Evolutionary conservation across 2,797 vertebrate genomes (phyloP).

Genomic region (Phalanger gymnotis): DNA sequence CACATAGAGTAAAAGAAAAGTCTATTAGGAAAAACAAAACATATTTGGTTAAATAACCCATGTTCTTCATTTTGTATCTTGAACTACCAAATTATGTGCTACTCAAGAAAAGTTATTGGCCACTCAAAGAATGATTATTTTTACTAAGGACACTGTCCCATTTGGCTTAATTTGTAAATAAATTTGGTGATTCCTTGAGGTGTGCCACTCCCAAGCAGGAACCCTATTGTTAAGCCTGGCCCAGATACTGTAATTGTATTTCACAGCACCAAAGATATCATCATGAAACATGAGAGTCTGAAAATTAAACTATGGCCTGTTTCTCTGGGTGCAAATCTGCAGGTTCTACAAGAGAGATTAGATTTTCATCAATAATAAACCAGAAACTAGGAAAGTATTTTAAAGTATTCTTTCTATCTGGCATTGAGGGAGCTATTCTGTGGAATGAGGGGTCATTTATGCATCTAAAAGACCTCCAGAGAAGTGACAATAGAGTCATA

Average conservation of each 20-base stretch:
- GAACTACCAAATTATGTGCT: background rate
- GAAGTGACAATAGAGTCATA: background rate
- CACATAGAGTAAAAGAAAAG: constrained; percentile 59
- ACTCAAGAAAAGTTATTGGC: constrained; percentile 16
- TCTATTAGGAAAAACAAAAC: constrained; percentile 41
- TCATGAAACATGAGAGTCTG: background rate
- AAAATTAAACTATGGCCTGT: background rate
- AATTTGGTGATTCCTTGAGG: background rate
- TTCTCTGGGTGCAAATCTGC: background rate
- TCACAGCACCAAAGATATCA: background rate
- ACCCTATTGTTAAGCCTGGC: background rate
- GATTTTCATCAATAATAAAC: constrained; percentile 11
- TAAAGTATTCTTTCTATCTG: constrained; percentile 18
- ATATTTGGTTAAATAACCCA: constrained; percentile 65
- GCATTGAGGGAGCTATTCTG: constrained; percentile 11
- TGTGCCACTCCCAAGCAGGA: background rate
- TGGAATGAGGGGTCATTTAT: constrained; percentile 27
- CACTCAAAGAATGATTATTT: constrained; percentile 9
- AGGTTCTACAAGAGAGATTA: constrained; percentile 28
- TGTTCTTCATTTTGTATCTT: constrained; percentile 52
- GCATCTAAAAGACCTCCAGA: constrained; percentile 3
- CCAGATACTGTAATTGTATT: background rate
- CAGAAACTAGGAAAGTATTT: constrained; percentile 34
- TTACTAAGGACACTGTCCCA: constrained; percentile 23
- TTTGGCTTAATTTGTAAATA: background rate